These are phyloP conservation scores for Remorina albescens DNA, from an alignment of 2,797 vertebrate species.

Conservation along the genomic window DNA sequence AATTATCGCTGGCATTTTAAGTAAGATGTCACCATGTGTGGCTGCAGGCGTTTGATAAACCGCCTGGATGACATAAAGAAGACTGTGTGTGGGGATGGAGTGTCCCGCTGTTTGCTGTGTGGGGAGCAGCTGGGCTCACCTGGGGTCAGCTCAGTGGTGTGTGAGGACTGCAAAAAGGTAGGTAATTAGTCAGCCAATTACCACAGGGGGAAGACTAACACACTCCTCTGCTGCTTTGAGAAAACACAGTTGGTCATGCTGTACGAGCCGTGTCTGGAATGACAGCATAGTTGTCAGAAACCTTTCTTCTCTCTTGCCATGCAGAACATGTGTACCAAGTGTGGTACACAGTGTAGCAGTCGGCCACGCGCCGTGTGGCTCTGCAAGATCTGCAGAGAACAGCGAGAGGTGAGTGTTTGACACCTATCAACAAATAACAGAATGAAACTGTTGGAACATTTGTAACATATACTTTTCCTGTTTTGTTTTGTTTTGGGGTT, in stretches of 20 bases:
- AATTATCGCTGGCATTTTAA: constrained; percentile 45
- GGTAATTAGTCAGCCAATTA: constrained; percentile 31
- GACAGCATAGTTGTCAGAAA: constrained; percentile 18
- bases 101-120: constrained; percentile 94
- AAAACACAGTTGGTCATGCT: constrained; percentile 15
- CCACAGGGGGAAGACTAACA: background rate
- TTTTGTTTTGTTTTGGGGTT: too few relatives aligned
- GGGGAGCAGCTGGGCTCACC: constrained; percentile 92
- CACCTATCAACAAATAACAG: background rate
- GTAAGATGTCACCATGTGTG: constrained; percentile 41
- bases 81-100: constrained; percentile 92
- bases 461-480: background rate
- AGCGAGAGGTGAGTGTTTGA: constrained; percentile 91
- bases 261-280: constrained; percentile 6
- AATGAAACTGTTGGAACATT: background rate
- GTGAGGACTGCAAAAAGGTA: constrained; percentile 99
- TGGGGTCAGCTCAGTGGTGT: constrained; percentile 91
- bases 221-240: constrained; percentile 3
- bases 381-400: constrained; percentile 98
- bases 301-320: constrained; percentile 47
- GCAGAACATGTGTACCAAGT: constrained; percentile 96
- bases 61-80: constrained; percentile 95
- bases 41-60: constrained; percentile 91
- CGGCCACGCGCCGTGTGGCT: constrained; percentile 93
- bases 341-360: constrained; percentile 91